Evolutionary conservation across 2,113 vertebrate species (phyloP).

Genomic region (Caracal caracal): DNA sequence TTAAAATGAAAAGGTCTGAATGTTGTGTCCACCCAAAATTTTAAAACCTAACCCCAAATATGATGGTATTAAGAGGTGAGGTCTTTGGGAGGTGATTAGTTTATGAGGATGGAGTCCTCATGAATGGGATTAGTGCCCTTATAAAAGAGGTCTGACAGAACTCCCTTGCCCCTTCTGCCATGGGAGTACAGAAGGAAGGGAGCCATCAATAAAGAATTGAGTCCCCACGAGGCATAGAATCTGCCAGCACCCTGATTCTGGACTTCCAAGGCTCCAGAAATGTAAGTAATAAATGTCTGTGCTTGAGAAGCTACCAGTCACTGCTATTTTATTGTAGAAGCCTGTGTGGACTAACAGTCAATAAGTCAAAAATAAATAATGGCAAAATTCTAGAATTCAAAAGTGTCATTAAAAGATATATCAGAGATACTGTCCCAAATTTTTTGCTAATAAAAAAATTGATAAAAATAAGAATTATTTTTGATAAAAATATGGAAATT

Average conservation of each 20-base stretch:
- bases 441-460: neutral
- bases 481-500: neutral
- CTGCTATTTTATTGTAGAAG: neutral
- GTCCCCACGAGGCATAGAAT: neutral
- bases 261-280: neutral
- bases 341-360: neutral
- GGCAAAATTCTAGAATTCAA: neutral
- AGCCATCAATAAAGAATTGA: neutral
- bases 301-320: neutral
- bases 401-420: conserved; percentile 62
- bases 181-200: neutral
- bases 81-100: neutral
- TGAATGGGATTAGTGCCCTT: neutral
- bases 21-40: neutral
- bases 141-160: neutral
- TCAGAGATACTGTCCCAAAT: neutral
- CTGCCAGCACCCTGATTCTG: neutral
- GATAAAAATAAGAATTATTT: too few relatives aligned
- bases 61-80: neutral
- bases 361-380: conserved; percentile 3
- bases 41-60: neutral
- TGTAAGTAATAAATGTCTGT: neutral
- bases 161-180: neutral
- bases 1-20: neutral
- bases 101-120: neutral